These are phyloP conservation scores for Esox masquinongy DNA, from an alignment of 2,797 vertebrate species.

Conservation along the genomic window DNA sequence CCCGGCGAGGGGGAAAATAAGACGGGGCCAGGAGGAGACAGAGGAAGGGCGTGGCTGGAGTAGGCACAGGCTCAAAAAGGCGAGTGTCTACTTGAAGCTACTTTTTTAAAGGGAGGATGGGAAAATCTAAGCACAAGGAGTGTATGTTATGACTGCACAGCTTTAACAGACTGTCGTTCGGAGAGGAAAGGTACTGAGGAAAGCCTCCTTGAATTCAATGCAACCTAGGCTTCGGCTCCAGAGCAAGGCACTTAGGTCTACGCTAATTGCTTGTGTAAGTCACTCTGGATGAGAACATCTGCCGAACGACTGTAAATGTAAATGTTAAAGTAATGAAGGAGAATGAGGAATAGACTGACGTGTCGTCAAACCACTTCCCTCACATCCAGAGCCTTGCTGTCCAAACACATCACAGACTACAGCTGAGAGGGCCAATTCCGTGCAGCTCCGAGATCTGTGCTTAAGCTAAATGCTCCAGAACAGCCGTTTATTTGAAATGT, in stretches of 20 bases:
- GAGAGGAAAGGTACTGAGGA: neutral
- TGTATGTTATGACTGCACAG: conserved; percentile 29
- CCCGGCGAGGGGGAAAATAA: conserved; percentile 22
- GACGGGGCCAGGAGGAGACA: conserved; percentile 5
- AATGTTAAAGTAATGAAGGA: conserved; percentile 35
- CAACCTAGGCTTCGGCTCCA: too few relatives aligned
- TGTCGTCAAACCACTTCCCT: conserved; percentile 36
- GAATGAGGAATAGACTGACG: conserved; percentile 39
- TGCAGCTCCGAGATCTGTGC: conserved; percentile 48
- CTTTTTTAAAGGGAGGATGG: conserved; percentile 16
- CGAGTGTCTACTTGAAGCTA: conserved; percentile 27
- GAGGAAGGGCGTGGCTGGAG: conserved; percentile 21
- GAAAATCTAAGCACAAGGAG: conserved; percentile 48
- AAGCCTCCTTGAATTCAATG: too few relatives aligned
- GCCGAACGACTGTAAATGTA: too few relatives aligned
- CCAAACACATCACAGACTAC: conserved; percentile 43
- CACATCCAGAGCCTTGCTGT: conserved; percentile 45
- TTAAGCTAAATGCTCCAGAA: conserved; percentile 49
- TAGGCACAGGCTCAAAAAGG: conserved; percentile 22
- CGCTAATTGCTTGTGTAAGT: too few relatives aligned
- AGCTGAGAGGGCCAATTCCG: conserved; percentile 15
- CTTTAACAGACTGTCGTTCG: conserved; percentile 35
- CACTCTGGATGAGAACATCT: too few relatives aligned
- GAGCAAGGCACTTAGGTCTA: too few relatives aligned
- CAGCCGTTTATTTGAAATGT: conserved; percentile 43